Evolutionary conservation across 1,140 invertebrate species (phyloP).

Genomic region (Battus philenor): DNA sequence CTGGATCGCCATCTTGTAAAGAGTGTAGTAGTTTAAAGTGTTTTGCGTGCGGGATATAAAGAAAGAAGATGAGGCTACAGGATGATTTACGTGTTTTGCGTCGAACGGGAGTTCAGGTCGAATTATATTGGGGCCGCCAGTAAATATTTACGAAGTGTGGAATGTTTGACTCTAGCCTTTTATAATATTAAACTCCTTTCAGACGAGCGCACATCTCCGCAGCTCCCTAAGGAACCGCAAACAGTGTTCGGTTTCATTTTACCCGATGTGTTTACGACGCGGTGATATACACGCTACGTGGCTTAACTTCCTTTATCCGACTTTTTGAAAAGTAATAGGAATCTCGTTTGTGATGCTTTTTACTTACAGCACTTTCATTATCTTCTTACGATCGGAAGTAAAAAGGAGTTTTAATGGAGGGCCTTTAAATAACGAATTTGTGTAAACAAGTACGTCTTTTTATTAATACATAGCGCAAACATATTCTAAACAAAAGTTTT

Average conservation of each 20-base stretch:
- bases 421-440: too few relatives aligned
- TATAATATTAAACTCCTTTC: conserved; percentile 41
- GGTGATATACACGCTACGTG: conserved; percentile 21
- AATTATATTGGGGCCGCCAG: conserved; percentile 4
- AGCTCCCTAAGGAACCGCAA: conserved; percentile 28
- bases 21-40: too few relatives aligned
- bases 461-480: too few relatives aligned
- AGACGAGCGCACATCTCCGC: conserved; percentile 22
- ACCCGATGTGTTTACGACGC: conserved; percentile 31
- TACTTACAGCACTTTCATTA: conserved; percentile 1
- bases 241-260: conserved; percentile 30
- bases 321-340: background rate
- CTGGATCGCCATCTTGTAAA: too few relatives aligned
- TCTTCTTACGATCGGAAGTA: too few relatives aligned
- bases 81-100: too few relatives aligned
- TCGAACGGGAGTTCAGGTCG: background rate
- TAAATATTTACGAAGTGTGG: conserved; percentile 20
- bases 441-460: too few relatives aligned
- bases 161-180: conserved; percentile 22
- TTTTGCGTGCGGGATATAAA: too few relatives aligned
- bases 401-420: too few relatives aligned
- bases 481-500: too few relatives aligned
- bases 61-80: too few relatives aligned
- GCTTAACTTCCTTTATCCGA: conserved; percentile 1
- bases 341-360: conserved; percentile 3